These are phyloP conservation scores for Triplophysa tibetana DNA, from an alignment of 2,113 vertebrate genomes.

Conservation along the genomic window DNA sequence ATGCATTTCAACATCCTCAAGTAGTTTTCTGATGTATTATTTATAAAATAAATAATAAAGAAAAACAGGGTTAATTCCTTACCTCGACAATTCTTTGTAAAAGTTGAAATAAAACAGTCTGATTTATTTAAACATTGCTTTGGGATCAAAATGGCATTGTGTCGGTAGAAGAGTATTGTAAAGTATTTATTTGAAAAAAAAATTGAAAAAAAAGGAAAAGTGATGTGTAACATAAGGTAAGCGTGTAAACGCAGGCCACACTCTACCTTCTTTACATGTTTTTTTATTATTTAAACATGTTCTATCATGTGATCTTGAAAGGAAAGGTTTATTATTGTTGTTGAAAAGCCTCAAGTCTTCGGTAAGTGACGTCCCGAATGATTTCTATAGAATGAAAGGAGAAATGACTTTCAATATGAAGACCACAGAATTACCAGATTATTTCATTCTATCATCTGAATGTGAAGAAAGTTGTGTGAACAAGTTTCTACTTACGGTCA, in stretches of 20 bases:
- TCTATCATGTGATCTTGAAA: neutral
- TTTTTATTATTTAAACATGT: too few species aligned
- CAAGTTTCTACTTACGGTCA: constrained; percentile 80
- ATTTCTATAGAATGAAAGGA: constrained; percentile 74
- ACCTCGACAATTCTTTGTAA: neutral
- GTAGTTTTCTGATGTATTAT: neutral
- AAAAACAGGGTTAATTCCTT: neutral
- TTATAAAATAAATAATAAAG: neutral
- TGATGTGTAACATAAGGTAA: too few species aligned
- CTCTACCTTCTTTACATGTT: too few species aligned
- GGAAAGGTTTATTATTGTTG: constrained; percentile 9
- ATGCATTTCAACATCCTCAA: neutral
- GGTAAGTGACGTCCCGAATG: constrained; percentile 76
- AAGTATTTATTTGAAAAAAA: too few species aligned
- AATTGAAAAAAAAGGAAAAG: too few species aligned
- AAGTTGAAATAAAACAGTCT: neutral
- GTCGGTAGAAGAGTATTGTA: neutral
- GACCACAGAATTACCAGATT: neutral
- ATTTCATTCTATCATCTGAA: too few species aligned
- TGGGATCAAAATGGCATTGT: neutral
- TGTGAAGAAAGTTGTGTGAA: too few species aligned
- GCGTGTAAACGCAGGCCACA: too few species aligned
- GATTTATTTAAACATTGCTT: neutral
- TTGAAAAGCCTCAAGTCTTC: constrained; percentile 62
- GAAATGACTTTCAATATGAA: neutral